Base-by-base conservation (phyloP, 2,888 invertebrate genomes). In the Temnothorax rugatulus region DNA sequence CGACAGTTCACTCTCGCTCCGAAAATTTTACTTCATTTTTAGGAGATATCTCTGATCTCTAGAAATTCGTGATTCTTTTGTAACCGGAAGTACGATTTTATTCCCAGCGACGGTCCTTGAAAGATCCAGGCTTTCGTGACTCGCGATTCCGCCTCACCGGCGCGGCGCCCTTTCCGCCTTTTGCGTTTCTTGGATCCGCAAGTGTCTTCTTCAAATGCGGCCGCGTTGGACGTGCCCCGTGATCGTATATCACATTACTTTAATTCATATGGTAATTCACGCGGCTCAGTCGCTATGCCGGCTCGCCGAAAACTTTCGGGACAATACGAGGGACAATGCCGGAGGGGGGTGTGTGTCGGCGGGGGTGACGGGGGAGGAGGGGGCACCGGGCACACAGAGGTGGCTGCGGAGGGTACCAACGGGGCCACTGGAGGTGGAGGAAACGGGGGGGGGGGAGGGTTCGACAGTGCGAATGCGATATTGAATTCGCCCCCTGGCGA, bases 261-360 rank as follows among this genome's bases (percentile, higher is more conserved):
- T 97, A 97, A 97, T 97, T 97, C 97, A 97, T 97, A 97, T 97
- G 97, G 96, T 97, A 97, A 97, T 97, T 68, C 96, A 96, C 95
- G 95, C 84, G 83, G 85, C 89, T 87, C 89, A 88, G 84, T 87
- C 74, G 90, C 91, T 91, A 84, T 84, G 88, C 90, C 90, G 91
- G 91, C 91, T 91, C 91, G 89, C 87, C 91, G 92, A 93, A 94
- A 95, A 94, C 93, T 94, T 94, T 94, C 86, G 90, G 91, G 91
- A 94, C 94, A 94, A 94, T 94, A 91, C 92, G 91, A 91, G 91
- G 92, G 92, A 93, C 93, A 93, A 93, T 92, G 92, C 91, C 86
- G 89, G 91, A 73, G 59, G 38, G 47, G 63, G 59, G 59, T 54
- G 63, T 34, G 69, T 50, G 76, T 50, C 50, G 61, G 61, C 68